Base-by-base conservation (phyloP, 2,888 invertebrate species). In the Oscheius sp. region DNA sequence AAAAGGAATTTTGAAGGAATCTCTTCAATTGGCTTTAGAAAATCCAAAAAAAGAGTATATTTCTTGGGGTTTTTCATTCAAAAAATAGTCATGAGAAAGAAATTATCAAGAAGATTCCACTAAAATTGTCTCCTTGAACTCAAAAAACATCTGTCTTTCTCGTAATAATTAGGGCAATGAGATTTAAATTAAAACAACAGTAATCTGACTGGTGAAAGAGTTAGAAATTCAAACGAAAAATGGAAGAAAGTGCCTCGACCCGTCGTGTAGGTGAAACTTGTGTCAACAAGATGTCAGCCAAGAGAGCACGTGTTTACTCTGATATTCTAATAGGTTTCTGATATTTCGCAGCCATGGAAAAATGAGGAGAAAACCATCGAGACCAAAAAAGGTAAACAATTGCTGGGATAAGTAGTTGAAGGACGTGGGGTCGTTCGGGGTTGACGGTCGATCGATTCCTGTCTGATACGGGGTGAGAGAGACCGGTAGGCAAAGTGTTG, bases 401-500 rank as follows among this genome's bases (percentile, higher is more conserved):
- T 17, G n/a, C 15, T 15, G 42, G 29, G n/a, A 27, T 52, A 52
- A 52, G 52, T 52, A 52, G 52, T 2, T 17, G 52, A 27, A 52
- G 27, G 52, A 25, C 27, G 23, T n/a, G 29, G 52, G 52, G 29
- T 27, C n/a, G 29, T 52, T 20, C n/a, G n/a, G 25, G n/a, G 29
- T 27, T n/a, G 52, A 27, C 52, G n/a, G 29, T 52, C 52, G 29
- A n/a, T n/a, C n/a, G n/a, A 42, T n/a, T 42, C 15, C 15, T 27
- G 52, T 55, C 55, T 55, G 55, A 55, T 55, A 55, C 55, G 55
- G 55, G 55, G 8, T 10, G 37, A 20, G 48, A n/a, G n/a, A 23
- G 55, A 55, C 55, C 55, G 55, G 55, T 55, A 55, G 55, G 31
- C 33, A 33, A 55, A 55, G 23, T 55, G 55, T 25, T n/a, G n/a